Evolutionary conservation across 64 coral and sea anemone genomes (phyloP).

Genomic region (Dendronephthya gigantea): DNA sequence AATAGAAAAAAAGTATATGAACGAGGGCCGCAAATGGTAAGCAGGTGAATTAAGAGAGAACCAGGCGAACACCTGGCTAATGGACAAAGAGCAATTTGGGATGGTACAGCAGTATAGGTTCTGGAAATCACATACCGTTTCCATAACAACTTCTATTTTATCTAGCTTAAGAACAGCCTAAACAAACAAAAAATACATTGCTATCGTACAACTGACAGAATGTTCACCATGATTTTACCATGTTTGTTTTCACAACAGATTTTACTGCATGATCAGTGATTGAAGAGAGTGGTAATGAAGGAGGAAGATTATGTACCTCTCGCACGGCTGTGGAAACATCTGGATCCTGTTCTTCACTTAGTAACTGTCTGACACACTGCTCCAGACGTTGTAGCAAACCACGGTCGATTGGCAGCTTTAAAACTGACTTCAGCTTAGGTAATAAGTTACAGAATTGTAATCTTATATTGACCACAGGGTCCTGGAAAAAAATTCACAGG

Average conservation of each 20-base stretch:
- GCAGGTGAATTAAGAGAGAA: neutral
- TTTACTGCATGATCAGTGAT: no score
- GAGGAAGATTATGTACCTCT: constrained; percentile 38
- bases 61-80: no score
- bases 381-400: constrained; percentile 75
- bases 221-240: neutral
- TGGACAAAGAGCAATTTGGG: no score
- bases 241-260: no score
- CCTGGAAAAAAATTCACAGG: constrained; percentile 33
- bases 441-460: constrained; percentile 91
- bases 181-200: constrained; percentile 18
- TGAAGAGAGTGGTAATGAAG: no score
- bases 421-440: constrained; percentile 75
- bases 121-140: constrained; percentile 43
- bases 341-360: constrained; percentile 84
- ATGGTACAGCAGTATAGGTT: no score
- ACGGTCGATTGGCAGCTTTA: constrained; percentile 78
- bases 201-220: no score
- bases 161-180: constrained; percentile 93
- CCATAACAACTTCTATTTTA: constrained; percentile 80
- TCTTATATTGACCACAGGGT: constrained; percentile 91
- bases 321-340: constrained; percentile 82
- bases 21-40: neutral
- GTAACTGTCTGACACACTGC: constrained; percentile 65
- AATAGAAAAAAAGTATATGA: neutral